phyloP scores from a whole-genome alignment of 2,797 vertebrate genomes.

The Phrynocephalus vlangalii region DNA sequence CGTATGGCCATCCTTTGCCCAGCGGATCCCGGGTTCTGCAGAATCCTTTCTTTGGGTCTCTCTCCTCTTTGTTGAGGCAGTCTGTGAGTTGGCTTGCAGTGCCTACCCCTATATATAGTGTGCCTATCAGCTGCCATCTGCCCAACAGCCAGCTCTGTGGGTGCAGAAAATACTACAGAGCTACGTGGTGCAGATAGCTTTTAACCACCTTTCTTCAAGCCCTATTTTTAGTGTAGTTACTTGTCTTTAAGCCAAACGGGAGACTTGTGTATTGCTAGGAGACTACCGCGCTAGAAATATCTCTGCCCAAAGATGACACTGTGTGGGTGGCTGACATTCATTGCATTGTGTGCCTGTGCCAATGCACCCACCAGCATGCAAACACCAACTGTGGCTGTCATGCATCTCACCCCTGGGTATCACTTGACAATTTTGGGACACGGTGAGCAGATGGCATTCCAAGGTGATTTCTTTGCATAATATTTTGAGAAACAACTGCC shows the following conservation, averaged over 20 bases:
- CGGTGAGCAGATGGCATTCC: constrained; percentile 10
- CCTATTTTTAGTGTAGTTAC: constrained; percentile 71
- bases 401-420: not conserved
- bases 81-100: not conserved
- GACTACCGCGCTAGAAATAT: constrained; percentile 68
- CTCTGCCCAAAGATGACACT: constrained; percentile 51
- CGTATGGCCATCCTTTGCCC: not conserved
- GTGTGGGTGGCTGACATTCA: constrained; percentile 44
- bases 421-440: not conserved
- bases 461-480: constrained; percentile 12
- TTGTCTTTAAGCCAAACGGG: constrained; percentile 40
- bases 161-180: constrained; percentile 23
- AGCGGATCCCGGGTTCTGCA: not conserved
- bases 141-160: constrained; percentile 17
- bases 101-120: constrained; percentile 6
- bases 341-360: constrained; percentile 42
- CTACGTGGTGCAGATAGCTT: constrained; percentile 12
- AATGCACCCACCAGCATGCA: not conserved
- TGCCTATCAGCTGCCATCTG: not conserved
- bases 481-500: not conserved
- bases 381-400: not conserved
- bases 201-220: constrained; percentile 8
- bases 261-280: constrained; percentile 59
- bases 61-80: constrained; percentile 10
- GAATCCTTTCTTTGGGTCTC: not conserved